phyloP scores from a whole-genome alignment of 37 sponge, comb jelly and placozoan species.

The Lycopodina hypogea region DNA sequence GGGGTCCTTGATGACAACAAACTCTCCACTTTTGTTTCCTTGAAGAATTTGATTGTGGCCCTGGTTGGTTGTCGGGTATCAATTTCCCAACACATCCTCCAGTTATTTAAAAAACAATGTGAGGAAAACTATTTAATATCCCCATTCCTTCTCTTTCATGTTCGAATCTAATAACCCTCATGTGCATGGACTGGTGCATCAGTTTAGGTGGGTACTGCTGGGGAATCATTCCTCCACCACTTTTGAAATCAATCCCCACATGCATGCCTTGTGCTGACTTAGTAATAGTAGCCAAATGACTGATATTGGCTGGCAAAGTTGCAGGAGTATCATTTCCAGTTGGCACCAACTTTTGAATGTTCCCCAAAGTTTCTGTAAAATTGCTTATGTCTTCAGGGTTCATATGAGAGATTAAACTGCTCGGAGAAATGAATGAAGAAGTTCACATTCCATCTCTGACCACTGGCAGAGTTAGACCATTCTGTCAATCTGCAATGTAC shows the following conservation, averaged over 20 bases:
- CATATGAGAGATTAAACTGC: not conserved
- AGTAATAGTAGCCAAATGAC: constrained; percentile 11
- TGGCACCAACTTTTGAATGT: constrained; percentile 24
- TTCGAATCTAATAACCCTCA: not conserved
- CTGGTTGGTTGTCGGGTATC: constrained; percentile 34
- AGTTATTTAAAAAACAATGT: not conserved
- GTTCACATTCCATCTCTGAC: not conserved
- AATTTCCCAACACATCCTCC: constrained; percentile 14
- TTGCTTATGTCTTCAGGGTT: constrained; percentile 9
- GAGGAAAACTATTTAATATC: not conserved
- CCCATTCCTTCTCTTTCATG: not conserved
- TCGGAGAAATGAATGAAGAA: not conserved
- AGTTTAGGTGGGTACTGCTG: not conserved
- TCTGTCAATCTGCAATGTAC: too few species aligned
- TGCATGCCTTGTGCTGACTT: not conserved
- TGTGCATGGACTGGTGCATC: not conserved
- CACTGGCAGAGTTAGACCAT: not conserved
- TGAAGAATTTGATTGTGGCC: constrained; percentile 32
- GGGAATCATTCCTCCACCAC: not conserved
- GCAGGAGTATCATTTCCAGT: not conserved
- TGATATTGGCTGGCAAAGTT: not conserved
- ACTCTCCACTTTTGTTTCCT: not conserved
- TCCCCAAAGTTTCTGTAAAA: constrained; percentile 32
- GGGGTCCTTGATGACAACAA: not conserved
- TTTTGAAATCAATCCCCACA: not conserved